Conservation (phyloP, 2,888 invertebrate species). For the Troides helena region DNA sequence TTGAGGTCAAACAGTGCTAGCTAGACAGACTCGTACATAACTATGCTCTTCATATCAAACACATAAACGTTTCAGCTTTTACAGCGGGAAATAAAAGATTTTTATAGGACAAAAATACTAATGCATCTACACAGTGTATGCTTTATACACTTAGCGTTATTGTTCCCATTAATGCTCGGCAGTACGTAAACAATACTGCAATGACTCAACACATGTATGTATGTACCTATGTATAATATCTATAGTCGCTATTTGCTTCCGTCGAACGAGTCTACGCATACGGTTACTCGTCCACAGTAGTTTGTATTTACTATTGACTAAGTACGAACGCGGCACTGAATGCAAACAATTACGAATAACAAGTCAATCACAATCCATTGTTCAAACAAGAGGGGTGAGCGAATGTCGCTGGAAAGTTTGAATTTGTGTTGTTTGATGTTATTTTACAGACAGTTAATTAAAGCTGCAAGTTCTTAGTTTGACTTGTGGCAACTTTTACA, state of each 20-base stretch:
- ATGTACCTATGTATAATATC: conserved; percentile 7
- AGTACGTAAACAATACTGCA: conserved; percentile 29
- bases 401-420: conserved; percentile 43
- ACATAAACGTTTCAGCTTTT: conserved; percentile 18
- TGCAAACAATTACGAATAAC: conserved; percentile 33
- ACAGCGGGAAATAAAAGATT: conserved; percentile 20
- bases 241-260: conserved; percentile 18
- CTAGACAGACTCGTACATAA: conserved; percentile 5
- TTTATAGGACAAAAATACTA: conserved; percentile 21
- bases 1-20: conserved; percentile 26
- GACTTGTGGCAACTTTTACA: conserved; percentile 72
- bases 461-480: conserved; percentile 67
- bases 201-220: conserved; percentile 13
- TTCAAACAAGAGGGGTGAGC: conserved; percentile 38
- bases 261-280: conserved; percentile 22
- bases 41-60: not conserved
- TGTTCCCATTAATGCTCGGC: conserved; percentile 29
- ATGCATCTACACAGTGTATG: conserved; percentile 21
- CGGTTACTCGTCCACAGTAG: conserved; percentile 16
- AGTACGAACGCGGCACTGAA: conserved; percentile 20
- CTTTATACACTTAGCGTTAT: conserved; percentile 31
- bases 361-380: conserved; percentile 47
- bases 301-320: conserved; percentile 20
- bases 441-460: conserved; percentile 77
- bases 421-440: conserved; percentile 58